Evolutionary conservation across 2,797 vertebrate genomes (phyloP), one percentile per base, ranked within the genome.

Genomic region (Petrocephalus sullivani): DNA sequence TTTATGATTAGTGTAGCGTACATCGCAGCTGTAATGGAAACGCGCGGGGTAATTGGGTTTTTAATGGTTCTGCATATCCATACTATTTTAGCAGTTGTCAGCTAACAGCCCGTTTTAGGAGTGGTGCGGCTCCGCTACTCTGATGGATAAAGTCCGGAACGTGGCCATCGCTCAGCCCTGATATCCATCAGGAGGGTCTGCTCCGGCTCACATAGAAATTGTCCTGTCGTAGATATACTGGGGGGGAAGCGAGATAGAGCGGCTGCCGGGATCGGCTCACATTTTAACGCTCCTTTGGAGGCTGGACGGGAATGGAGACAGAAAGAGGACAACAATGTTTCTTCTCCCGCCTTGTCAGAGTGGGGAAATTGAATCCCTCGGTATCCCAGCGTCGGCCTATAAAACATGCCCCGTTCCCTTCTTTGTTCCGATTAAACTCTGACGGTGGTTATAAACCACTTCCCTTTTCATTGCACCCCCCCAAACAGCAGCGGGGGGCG

Each of bases 31-130:
- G 93, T 95, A 93, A 92, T 92, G 92, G 87, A 86, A 87, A 92
- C 92, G 91, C 90, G 91, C 88, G 61, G 92, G 91, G 89, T 96
- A 96, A 97, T 96, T 96, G 96, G 95, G 95, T 96, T 97, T 97
- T 96, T 97, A 96, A 97, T 96, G 95, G 96, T 94, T 96, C 93
- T 96, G 95, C 95, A 95, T 96, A 94, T 95, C 90, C 89, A 91
- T 91, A 91, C 91, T 84, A 91, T 88, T 90, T 88, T 21, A 88
- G 87, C 91, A 91, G 92, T 89, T 93, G 93, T 92, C 89, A 87
- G 87, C 91, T 89, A 91, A 91, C 93, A 91, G 90, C 90, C 93
- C 92, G 92, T 93, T 93, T 91, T 84, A 91, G 90, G 88, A 91
- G 90, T 88, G 90, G 87, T 82, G 88, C 90, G 37, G 90, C 61